phyloP scores from a whole-genome alignment of 2,797 vertebrate genomes.

The Falco rusticolus region DNA sequence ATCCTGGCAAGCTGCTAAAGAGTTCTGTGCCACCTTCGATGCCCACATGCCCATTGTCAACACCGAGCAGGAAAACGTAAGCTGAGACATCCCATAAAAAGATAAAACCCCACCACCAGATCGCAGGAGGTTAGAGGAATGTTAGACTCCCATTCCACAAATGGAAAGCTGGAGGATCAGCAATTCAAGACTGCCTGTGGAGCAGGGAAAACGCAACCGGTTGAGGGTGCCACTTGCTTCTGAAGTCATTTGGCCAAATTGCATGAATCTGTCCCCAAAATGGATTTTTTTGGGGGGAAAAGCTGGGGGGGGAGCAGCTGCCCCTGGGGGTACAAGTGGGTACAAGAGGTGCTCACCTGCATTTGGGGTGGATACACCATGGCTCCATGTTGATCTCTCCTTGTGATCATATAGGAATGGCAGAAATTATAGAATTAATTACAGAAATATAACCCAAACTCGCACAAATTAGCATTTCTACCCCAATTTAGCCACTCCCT shows the following conservation, averaged over 20 bases:
- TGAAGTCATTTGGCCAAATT: not conserved
- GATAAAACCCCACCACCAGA: not conserved
- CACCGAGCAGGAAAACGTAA: not conserved
- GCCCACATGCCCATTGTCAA: not conserved
- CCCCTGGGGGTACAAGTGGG: too few relatives aligned
- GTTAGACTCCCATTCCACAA: too few relatives aligned
- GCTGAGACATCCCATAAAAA: not conserved
- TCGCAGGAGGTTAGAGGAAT: not conserved
- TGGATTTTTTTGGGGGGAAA: not conserved
- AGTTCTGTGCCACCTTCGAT: rapidly evolving
- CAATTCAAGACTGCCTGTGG: rapidly evolving
- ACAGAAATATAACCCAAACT: not conserved
- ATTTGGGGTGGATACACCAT: too few relatives aligned
- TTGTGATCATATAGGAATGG: too few relatives aligned
- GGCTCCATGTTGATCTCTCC: not conserved
- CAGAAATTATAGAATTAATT: too few relatives aligned
- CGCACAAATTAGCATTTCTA: not conserved
- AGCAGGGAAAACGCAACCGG: rapidly evolving
- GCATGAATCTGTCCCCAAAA: not conserved
- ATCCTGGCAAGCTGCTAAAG: not conserved
- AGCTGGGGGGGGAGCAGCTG: rapidly evolving
- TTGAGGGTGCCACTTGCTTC: not conserved
- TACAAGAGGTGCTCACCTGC: not conserved
- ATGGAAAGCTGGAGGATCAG: not conserved
- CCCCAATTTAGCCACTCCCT: not conserved